Percentiles rank a stretch among this genome's conserved stretches.
These are phyloP conservation scores for Nematopogon swammerdamellus DNA, from an alignment of 2,888 invertebrate genomes.

Conservation along the genomic window DNA sequence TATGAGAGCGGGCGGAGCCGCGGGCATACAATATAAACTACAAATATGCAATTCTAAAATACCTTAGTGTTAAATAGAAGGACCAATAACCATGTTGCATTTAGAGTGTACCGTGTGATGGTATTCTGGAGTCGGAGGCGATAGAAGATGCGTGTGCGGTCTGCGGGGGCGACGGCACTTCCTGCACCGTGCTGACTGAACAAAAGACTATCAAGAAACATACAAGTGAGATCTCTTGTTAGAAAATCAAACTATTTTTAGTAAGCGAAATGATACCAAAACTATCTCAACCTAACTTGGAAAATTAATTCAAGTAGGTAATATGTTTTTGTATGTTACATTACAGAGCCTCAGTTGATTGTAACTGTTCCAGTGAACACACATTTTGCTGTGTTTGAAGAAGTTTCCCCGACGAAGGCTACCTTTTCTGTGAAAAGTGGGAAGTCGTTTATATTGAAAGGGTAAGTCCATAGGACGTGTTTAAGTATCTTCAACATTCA, in stretches of 20 bases:
- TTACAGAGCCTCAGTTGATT: not conserved
- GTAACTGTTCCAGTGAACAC: not conserved
- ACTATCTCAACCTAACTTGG: too few species aligned
- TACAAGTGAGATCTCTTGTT: not conserved
- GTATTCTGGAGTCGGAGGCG: conserved; percentile 67
- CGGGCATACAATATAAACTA: too few species aligned
- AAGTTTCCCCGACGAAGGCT: conserved; percentile 1
- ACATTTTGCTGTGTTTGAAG: conserved; percentile 3
- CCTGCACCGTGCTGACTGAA: conserved; percentile 37
- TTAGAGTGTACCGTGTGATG: conserved; percentile 76
- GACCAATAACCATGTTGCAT: too few species aligned
- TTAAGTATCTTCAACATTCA: too few species aligned
- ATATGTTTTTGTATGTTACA: too few species aligned
- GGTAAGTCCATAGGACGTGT: too few species aligned
- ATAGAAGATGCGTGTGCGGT: conserved; percentile 72
- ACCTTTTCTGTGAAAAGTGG: not conserved
- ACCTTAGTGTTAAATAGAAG: not conserved
- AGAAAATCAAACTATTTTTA: too few species aligned
- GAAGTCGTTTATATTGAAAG: not conserved
- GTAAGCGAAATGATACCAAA: too few species aligned
- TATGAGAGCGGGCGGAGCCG: too few species aligned
- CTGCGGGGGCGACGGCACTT: conserved; percentile 70
- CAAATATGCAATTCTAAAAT: not conserved
- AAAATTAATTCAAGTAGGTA: too few species aligned
- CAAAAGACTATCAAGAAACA: conserved; percentile 1